Evolutionary conservation across 2,797 vertebrate genomes (phyloP).

Genomic region (Novumbra hubbsi): DNA sequence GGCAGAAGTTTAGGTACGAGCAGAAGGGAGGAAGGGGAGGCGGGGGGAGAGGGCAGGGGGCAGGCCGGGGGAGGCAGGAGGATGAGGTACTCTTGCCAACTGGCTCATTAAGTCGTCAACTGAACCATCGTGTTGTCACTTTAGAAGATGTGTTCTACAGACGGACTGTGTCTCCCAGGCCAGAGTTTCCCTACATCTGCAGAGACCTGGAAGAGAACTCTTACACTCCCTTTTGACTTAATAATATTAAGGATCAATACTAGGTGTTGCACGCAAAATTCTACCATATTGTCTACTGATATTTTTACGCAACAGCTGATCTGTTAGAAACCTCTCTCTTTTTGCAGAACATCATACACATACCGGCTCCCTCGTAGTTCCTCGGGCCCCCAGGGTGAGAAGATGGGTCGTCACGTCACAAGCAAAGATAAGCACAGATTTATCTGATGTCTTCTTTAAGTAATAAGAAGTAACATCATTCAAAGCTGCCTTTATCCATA

Average conservation of each 20-base stretch:
- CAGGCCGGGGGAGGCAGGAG: constrained; percentile 6
- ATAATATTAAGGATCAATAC: too few relatives aligned
- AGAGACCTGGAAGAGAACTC: too few relatives aligned
- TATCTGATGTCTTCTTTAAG: constrained; percentile 86
- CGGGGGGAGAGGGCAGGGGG: constrained; percentile 26
- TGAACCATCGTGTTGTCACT: constrained; percentile 34
- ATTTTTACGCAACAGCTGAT: neutral
- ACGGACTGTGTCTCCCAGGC: too few relatives aligned
- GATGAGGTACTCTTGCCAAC: constrained; percentile 56
- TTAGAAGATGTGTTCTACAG: too few relatives aligned
- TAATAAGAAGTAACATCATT: constrained; percentile 87
- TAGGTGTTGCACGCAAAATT: too few relatives aligned
- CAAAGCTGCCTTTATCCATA: constrained; percentile 85
- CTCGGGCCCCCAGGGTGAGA: constrained; percentile 46
- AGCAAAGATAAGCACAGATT: constrained; percentile 87
- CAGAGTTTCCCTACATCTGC: too few relatives aligned
- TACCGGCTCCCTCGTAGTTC: constrained; percentile 49
- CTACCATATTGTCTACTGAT: neutral
- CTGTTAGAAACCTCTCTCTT: neutral
- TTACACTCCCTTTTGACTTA: too few relatives aligned
- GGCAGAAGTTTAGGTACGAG: too few relatives aligned
- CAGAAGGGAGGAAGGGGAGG: neutral
- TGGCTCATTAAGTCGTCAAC: constrained; percentile 66
- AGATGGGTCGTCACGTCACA: constrained; percentile 69
- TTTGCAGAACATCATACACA: constrained; percentile 37